Evolutionary conservation across 2,113 vertebrate genomes (phyloP).

Genomic region (Neodon shergylaensis): DNA sequence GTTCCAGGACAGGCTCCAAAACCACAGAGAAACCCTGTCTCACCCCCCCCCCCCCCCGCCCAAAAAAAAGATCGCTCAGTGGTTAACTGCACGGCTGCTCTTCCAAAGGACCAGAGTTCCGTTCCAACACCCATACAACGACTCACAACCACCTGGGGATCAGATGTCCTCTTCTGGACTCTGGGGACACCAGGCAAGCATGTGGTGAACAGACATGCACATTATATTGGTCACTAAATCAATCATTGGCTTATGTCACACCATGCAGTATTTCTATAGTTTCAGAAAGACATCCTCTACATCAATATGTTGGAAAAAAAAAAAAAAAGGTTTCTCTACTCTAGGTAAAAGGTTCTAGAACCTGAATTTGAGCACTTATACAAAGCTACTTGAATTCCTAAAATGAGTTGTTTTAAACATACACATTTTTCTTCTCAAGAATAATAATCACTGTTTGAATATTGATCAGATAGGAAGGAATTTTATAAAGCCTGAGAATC

Average conservation of each 20-base stretch:
- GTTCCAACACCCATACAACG: too few relatives aligned
- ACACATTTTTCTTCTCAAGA: neutral
- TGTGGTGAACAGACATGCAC: neutral
- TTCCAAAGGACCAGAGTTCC: neutral
- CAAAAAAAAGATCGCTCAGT: neutral
- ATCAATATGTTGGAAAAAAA: neutral
- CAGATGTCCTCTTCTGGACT: neutral
- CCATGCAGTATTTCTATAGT: neutral
- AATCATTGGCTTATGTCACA: neutral
- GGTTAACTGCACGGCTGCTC: neutral
- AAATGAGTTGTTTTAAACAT: neutral
- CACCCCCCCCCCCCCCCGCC: too few relatives aligned
- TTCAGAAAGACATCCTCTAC: neutral
- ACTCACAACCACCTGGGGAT: neutral
- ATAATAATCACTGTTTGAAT: slow-evolving; percentile 5
- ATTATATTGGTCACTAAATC: neutral
- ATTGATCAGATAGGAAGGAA: neutral
- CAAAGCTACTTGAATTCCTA: neutral
- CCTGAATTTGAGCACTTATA: neutral
- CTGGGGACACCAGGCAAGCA: neutral
- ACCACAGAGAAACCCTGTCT: too few relatives aligned
- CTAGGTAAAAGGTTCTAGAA: neutral
- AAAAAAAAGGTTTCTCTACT: neutral
- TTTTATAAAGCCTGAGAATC: neutral
- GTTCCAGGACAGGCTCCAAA: too few relatives aligned